Evolutionary conservation across 1,140 invertebrate genomes (phyloP).

Genomic region (Steinernema feltiae): DNA sequence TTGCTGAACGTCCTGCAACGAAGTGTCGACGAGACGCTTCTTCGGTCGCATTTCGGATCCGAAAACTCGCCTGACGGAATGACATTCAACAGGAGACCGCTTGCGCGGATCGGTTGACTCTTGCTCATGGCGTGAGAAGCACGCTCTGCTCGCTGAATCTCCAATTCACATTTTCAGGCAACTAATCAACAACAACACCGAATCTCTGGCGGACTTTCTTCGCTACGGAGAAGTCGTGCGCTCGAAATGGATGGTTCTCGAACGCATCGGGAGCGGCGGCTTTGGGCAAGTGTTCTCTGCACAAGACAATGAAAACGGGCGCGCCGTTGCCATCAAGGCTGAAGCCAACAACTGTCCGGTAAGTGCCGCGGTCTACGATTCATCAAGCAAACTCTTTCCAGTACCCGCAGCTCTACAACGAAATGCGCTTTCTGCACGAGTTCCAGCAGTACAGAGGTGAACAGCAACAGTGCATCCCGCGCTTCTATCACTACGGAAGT

Average conservation of each 20-base stretch:
- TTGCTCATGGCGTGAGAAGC: no score
- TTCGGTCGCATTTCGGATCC: no score
- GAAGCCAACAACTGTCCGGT: conserved; percentile 12
- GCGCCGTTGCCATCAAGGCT: conserved; percentile 11
- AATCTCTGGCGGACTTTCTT: not conserved
- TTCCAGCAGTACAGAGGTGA: not conserved
- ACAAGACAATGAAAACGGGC: not conserved
- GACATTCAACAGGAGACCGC: no score
- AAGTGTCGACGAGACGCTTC: no score
- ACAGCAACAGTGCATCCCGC: not conserved
- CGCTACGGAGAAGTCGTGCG: not conserved
- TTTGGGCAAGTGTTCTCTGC: conserved; percentile 11
- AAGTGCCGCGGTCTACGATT: not conserved
- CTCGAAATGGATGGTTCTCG: not conserved
- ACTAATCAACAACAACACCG: conserved; percentile 5
- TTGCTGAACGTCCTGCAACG: no score
- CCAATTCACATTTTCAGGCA: not conserved
- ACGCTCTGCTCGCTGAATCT: not conserved
- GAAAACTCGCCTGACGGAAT: no score
- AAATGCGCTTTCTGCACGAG: not conserved
- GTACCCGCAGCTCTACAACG: conserved; percentile 7
- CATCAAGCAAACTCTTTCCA: not conserved
- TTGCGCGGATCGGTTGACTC: no score
- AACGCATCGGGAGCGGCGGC: not conserved
- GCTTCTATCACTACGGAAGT: not conserved